These are phyloP conservation scores for Cyclina sinensis DNA, from an alignment of 1,140 invertebrate genomes.

Conservation along the genomic window DNA sequence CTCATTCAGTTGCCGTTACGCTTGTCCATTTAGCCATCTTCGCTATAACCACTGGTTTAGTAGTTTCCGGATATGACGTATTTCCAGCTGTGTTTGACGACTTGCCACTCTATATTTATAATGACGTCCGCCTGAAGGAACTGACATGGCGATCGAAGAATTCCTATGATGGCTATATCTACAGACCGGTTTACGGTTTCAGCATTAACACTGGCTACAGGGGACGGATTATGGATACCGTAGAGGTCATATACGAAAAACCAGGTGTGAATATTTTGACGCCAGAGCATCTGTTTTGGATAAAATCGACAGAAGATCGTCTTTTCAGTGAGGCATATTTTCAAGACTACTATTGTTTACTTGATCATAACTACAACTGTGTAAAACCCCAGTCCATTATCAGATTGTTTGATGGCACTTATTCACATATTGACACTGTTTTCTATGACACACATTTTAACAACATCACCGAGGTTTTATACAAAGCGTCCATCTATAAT, in stretches of 20 bases:
- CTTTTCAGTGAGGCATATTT: slow-evolving; percentile 38
- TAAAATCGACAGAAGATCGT: slow-evolving; percentile 47
- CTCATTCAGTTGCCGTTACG: slow-evolving; percentile 44
- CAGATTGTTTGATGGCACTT: slow-evolving; percentile 67
- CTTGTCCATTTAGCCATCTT: slow-evolving; percentile 33
- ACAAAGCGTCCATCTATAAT: slow-evolving; percentile 52
- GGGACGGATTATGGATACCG: slow-evolving; percentile 38
- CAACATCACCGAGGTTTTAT: slow-evolving; percentile 55
- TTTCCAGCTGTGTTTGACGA: slow-evolving; percentile 69
- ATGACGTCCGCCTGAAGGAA: slow-evolving; percentile 58
- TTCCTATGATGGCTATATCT: background rate
- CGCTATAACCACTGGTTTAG: slow-evolving; percentile 71
- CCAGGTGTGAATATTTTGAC: slow-evolving; percentile 54
- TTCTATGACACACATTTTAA: slow-evolving; percentile 55
- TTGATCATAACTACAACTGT: slow-evolving; percentile 36
- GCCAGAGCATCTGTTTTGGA: slow-evolving; percentile 11
- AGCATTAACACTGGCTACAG: slow-evolving; percentile 42
- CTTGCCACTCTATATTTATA: slow-evolving; percentile 67
- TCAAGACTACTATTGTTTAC: slow-evolving; percentile 46
- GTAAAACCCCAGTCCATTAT: slow-evolving; percentile 58
- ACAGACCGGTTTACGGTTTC: slow-evolving; percentile 39
- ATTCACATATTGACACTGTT: slow-evolving; percentile 43
- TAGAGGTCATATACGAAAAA: slow-evolving; percentile 59
- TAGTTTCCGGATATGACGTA: slow-evolving; percentile 67
- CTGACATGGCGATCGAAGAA: slow-evolving; percentile 57